These are phyloP conservation scores for Catharus ustulatus DNA, from an alignment of 2,797 vertebrate species.

Conservation along the genomic window DNA sequence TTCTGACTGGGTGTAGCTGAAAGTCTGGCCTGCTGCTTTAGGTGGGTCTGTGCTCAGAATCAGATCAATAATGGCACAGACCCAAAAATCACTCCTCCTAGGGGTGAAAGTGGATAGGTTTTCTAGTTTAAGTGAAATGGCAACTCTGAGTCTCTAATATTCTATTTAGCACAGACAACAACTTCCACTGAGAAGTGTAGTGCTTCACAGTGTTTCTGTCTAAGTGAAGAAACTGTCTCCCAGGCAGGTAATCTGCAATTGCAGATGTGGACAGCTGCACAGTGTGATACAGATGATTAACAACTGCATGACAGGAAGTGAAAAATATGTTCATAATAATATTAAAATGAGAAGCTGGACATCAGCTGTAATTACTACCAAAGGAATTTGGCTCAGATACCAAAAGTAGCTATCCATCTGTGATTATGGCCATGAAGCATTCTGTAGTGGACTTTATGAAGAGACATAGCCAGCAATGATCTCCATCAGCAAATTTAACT, in stretches of 20 bases:
- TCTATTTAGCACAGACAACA: neutral
- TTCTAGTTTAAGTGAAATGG: neutral
- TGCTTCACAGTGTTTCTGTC: neutral
- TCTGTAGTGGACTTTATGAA: neutral
- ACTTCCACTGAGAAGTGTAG: neutral
- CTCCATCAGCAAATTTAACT: neutral
- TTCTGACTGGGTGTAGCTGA: neutral
- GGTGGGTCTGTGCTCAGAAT: neutral
- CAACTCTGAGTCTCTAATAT: neutral
- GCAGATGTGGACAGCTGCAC: neutral
- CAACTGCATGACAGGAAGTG: constrained; percentile 29
- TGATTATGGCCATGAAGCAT: neutral
- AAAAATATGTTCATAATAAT: neutral
- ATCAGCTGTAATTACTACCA: constrained; percentile 4
- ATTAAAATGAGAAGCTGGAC: constrained; percentile 25
- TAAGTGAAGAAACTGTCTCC: neutral
- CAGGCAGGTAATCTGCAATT: neutral
- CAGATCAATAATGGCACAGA: neutral
- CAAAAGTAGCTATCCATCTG: neutral
- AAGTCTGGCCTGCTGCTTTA: neutral
- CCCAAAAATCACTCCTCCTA: neutral
- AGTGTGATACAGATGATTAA: neutral
- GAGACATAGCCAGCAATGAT: neutral
- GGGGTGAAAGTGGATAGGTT: neutral
- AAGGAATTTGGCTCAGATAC: constrained; percentile 32